A percentile compares a stretch with the other conserved stretches of the same genome.
phyloP scores from a whole-genome alignment of 1,140 invertebrate genomes.

The Teleopsis dalmanni region DNA sequence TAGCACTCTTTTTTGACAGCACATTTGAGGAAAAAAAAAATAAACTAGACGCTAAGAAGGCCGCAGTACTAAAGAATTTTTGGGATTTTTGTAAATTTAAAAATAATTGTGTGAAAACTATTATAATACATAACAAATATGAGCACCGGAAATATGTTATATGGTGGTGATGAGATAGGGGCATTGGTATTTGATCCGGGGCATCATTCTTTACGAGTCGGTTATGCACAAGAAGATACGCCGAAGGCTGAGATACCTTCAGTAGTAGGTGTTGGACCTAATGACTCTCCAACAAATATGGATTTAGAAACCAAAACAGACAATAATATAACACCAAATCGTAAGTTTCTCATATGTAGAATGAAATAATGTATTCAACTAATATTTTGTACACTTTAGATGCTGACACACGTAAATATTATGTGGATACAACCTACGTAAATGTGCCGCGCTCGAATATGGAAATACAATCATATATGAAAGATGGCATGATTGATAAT shows the following conservation, averaged over 20 bases:
- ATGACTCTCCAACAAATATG: slow-evolving; percentile 49
- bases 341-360: slow-evolving; percentile 29
- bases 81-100: not conserved
- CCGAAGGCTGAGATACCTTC: slow-evolving; percentile 89
- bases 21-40: too few species aligned
- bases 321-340: slow-evolving; percentile 50
- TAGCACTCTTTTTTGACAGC: too few species aligned
- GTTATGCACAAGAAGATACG: slow-evolving; percentile 64
- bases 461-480: slow-evolving; percentile 82
- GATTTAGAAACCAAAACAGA: slow-evolving; percentile 58
- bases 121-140: slow-evolving; percentile 15
- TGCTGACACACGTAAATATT: slow-evolving; percentile 58
- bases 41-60: slow-evolving; percentile 6
- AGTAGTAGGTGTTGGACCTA: slow-evolving; percentile 65
- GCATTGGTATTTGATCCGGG: slow-evolving; percentile 95
- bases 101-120: slow-evolving; percentile 5
- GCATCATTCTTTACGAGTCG: slow-evolving; percentile 66
- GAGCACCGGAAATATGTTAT: slow-evolving; percentile 60
- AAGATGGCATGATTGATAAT: slow-evolving; percentile 92
- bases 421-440: slow-evolving; percentile 79
- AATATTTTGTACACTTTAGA: slow-evolving; percentile 14
- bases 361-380: slow-evolving; percentile 1
- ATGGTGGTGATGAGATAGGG: slow-evolving; percentile 93
- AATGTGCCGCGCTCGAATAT: slow-evolving; percentile 80
- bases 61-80: not conserved